Evolutionary conservation across 2,888 invertebrate genomes (phyloP).

Genomic region (Oligia strigilis): DNA sequence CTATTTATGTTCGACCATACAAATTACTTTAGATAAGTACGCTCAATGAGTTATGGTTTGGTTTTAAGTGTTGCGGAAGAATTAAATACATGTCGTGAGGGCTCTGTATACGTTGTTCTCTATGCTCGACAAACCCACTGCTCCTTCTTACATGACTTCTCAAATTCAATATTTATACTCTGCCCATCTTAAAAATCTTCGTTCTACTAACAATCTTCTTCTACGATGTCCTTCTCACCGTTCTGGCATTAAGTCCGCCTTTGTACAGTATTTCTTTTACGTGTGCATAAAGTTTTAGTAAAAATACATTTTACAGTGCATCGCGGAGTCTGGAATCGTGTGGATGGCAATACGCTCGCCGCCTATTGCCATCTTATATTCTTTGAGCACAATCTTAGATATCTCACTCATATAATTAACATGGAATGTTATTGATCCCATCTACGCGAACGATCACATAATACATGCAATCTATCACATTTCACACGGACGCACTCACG

Average conservation of each 20-base stretch:
- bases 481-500: conserved; percentile 52
- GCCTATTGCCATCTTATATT: background rate
- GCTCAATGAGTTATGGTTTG: background rate
- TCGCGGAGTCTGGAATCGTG: background rate
- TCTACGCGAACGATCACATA: conserved; percentile 41
- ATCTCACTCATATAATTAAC: background rate
- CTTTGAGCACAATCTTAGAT: background rate
- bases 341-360: background rate
- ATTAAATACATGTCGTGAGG: background rate
- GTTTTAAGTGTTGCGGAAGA: background rate
- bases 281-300: too few relatives aligned
- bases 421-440: conserved; percentile 19
- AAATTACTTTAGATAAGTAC: conserved; percentile 2
- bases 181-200: too few relatives aligned
- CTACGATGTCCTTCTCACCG: too few relatives aligned
- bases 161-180: too few relatives aligned
- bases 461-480: conserved; percentile 55
- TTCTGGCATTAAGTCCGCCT: too few relatives aligned
- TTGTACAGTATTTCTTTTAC: too few relatives aligned
- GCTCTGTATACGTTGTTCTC: too few relatives aligned
- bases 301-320: background rate
- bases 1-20: conserved; percentile 2
- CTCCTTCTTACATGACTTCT: too few relatives aligned
- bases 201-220: too few relatives aligned
- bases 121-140: too few relatives aligned